Base-by-base conservation (phyloP, 2,797 vertebrate genomes). In the Kryptopterus vitreolus region DNA sequence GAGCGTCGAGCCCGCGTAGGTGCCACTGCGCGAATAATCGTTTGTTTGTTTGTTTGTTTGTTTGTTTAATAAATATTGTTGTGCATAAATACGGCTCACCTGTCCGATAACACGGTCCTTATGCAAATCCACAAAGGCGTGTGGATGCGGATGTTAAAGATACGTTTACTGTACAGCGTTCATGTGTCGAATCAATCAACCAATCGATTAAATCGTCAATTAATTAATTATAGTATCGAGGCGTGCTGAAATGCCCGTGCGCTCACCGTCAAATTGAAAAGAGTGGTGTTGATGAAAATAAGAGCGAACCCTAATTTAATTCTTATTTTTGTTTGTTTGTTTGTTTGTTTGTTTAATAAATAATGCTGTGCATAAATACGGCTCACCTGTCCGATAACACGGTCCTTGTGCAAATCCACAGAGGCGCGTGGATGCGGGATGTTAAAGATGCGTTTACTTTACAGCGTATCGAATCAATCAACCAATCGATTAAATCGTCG, bases 1-100 rank as follows among this genome's bases (percentile, higher is more conserved):
- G n/a, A 94, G 86, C 78, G 89, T 95, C 33, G 93, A 95, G 87
- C 96, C 96, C 89, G 94, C 90, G 98, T 99, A 95, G 96, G 97
- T 90, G 76, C 35, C 50, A 43, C 38, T 10, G 38, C 38, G 10
- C 38, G 6, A 43, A 6, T 10, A 10, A 6, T 9, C 38, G 0
- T 43, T 43, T 7, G 7, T 43, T 43, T 43, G 10, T 43, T 43
- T 43, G 10, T 10, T 43, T 43, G 38, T 43, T 43, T 43, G 10
- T 43, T 10, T 62, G 52, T 52, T 22, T 33, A 55, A n/a, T n/a
- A n/a, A n/a, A n/a, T n/a, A n/a, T n/a, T n/a, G n/a, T n/a, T n/a
- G n/a, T n/a, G n/a, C n/a, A n/a, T n/a, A n/a, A n/a, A n/a, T n/a
- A n/a, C n/a, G n/a, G n/a, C n/a, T n/a, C n/a, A n/a, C n/a, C n/a